Evolutionary conservation across 2,888 invertebrate species (phyloP).

Genomic region (Lydus trimaculatus): DNA sequence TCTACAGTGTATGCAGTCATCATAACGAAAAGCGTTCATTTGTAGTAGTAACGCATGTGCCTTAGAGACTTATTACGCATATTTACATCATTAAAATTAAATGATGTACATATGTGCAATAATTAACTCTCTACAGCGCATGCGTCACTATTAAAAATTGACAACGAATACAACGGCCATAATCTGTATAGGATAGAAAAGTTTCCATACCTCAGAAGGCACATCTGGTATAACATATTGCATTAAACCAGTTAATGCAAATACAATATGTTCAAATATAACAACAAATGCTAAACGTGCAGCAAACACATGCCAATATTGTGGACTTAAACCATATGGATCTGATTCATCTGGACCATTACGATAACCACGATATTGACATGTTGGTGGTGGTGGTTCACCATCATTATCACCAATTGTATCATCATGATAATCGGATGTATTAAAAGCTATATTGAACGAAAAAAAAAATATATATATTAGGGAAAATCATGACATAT

Average conservation of each 20-base stretch:
- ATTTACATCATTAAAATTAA: no score
- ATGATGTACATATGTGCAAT: no score
- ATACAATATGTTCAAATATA: conserved; percentile 91
- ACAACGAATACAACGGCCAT: no score
- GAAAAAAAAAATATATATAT: no score
- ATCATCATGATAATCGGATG: conserved; percentile 79
- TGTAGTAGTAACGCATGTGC: no score
- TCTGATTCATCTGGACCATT: conserved; percentile 72
- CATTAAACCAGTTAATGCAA: conserved; percentile 88
- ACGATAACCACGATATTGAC: conserved; percentile 79
- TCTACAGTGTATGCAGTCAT: no score
- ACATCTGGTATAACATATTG: conserved; percentile 89
- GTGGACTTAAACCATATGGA: conserved; percentile 83
- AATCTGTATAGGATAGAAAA: no score
- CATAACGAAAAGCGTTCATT: no score
- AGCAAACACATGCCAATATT: conserved; percentile 96
- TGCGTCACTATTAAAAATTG: no score
- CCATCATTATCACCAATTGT: conserved; percentile 73
- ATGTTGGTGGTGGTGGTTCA: conserved; percentile 70
- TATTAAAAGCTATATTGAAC: conserved; percentile 84
- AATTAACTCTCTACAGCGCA: no score
- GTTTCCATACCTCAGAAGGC: conserved; percentile 80
- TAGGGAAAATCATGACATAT: no score
- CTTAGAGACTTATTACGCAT: no score
- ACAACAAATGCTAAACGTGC: conserved; percentile 93